A percentile compares a stretch with the other conserved stretches of the same genome.
These are phyloP conservation scores for Sphaeridia pumilis DNA, from an alignment of 2,888 invertebrate genomes.

Conservation along the genomic window DNA sequence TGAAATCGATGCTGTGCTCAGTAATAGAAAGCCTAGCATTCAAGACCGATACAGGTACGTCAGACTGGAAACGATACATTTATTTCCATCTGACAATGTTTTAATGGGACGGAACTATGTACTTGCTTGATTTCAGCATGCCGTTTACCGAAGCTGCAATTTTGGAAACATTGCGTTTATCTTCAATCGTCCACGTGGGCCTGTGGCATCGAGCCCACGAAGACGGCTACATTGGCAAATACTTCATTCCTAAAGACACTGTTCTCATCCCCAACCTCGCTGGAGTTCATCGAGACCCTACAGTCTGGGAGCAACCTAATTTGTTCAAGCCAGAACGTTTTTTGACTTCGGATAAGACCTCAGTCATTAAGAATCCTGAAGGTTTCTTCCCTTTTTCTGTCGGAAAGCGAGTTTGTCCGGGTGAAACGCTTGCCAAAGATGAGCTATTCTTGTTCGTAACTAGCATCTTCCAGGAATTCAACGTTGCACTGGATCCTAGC, in stretches of 20 bases:
- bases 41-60: conserved; percentile 20
- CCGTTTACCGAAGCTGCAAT: conserved; percentile 24
- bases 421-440: conserved; percentile 21
- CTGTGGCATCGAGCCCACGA: conserved; percentile 21
- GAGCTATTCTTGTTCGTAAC: conserved; percentile 24
- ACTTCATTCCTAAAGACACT: conserved; percentile 24
- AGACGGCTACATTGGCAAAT: conserved; percentile 11
- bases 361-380: conserved; percentile 13
- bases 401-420: conserved; percentile 25
- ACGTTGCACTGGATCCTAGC: conserved; percentile 18
- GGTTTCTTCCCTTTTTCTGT: conserved; percentile 24
- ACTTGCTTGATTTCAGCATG: conserved; percentile 16
- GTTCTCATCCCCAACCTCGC: conserved; percentile 21
- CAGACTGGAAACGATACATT: not conserved
- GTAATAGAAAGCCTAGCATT: conserved; percentile 10
- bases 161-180: conserved; percentile 22
- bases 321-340: conserved; percentile 25
- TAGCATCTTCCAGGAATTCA: conserved; percentile 23
- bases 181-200: conserved; percentile 24
- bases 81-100: not conserved
- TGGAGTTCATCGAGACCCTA: conserved; percentile 20
- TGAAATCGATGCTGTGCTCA: conserved; percentile 17
- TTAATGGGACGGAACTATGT: not conserved
- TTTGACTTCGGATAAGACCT: conserved; percentile 9
- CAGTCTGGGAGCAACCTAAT: conserved; percentile 19